A percentile compares a stretch with the other conserved stretches of the same genome.
Conservation (phyloP, 2,888 invertebrate species). For the Idaea dimidiata region DNA sequence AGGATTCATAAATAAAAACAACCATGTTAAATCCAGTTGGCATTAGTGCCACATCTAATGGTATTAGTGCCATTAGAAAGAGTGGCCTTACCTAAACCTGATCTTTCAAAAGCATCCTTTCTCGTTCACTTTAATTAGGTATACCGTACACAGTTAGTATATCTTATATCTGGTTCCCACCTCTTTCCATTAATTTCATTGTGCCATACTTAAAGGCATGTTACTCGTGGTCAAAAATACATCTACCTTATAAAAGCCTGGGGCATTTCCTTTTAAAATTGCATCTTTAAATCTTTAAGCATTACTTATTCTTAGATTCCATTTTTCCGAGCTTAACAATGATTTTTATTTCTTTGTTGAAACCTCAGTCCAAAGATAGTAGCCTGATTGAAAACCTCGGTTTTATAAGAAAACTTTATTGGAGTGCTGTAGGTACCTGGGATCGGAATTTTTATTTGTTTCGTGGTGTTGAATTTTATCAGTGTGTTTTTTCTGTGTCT, state of each 20-base stretch:
- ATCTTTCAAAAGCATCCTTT: no score
- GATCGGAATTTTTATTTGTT: not conserved
- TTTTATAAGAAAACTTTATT: slow-evolving; percentile 30
- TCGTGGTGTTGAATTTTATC: not conserved
- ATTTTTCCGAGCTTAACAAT: slow-evolving; percentile 36
- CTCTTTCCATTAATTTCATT: no score
- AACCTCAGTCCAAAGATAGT: slow-evolving; percentile 34
- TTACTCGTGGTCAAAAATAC: not conserved
- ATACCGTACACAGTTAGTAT: no score
- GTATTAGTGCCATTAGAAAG: no score
- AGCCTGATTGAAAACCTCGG: slow-evolving; percentile 50
- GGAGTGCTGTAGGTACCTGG: slow-evolving; percentile 8
- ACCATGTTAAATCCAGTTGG: no score
- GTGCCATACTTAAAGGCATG: not conserved
- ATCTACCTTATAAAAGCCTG: slow-evolving; percentile 5
- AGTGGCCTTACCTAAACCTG: no score
- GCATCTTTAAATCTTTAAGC: slow-evolving; percentile 40
- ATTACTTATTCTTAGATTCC: slow-evolving; percentile 27
- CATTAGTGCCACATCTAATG: no score
- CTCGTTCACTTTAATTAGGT: no score
- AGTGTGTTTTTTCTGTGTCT: not conserved
- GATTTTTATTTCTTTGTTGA: slow-evolving; percentile 48
- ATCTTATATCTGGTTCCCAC: no score
- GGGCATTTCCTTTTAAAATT: slow-evolving; percentile 39
- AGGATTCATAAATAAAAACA: no score